phyloP scores from a whole-genome alignment of 2,888 invertebrate species.

The Cephalotes varians region DNA sequence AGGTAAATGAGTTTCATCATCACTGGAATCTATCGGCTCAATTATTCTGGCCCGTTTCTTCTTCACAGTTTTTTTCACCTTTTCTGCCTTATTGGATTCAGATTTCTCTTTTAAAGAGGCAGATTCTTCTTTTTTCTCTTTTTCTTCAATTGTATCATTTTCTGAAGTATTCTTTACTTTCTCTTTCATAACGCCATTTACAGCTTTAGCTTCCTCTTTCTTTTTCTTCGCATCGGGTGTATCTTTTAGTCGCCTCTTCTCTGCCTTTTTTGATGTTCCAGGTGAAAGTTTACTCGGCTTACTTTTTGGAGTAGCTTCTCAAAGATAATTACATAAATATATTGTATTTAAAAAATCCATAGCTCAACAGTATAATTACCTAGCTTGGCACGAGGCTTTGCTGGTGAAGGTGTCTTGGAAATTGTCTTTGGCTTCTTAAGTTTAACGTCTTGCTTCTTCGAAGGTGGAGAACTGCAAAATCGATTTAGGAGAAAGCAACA shows the following conservation, averaged over 20 bases:
- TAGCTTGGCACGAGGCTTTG: slow-evolving; percentile 56
- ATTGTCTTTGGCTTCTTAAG: slow-evolving; percentile 42
- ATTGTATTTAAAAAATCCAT: background rate
- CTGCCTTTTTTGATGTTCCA: slow-evolving; percentile 34
- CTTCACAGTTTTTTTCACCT: slow-evolving; percentile 27
- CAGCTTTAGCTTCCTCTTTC: slow-evolving; percentile 31
- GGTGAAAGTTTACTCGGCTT: slow-evolving; percentile 38
- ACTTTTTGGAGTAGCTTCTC: slow-evolving; percentile 57
- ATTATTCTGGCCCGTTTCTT: slow-evolving; percentile 77
- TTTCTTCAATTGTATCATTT: slow-evolving; percentile 49
- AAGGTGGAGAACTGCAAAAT: slow-evolving; percentile 36
- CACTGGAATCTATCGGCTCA: slow-evolving; percentile 78
- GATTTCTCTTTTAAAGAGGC: slow-evolving; percentile 61
- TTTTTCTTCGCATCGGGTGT: slow-evolving; percentile 53
- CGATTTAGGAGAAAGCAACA: background rate
- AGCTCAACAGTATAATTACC: slow-evolving; percentile 4
- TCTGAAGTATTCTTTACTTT: slow-evolving; percentile 52
- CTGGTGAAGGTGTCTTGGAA: slow-evolving; percentile 48
- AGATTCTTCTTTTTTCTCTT: slow-evolving; percentile 64
- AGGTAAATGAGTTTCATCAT: slow-evolving; percentile 80
- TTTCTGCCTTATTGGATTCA: slow-evolving; percentile 12
- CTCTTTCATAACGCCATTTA: slow-evolving; percentile 49
- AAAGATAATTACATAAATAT: slow-evolving; percentile 6
- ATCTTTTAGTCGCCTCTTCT: slow-evolving; percentile 58
- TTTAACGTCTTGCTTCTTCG: slow-evolving; percentile 65